Evolutionary conservation across 2,888 invertebrate genomes (phyloP).

Genomic region (Apamea monoglypha): DNA sequence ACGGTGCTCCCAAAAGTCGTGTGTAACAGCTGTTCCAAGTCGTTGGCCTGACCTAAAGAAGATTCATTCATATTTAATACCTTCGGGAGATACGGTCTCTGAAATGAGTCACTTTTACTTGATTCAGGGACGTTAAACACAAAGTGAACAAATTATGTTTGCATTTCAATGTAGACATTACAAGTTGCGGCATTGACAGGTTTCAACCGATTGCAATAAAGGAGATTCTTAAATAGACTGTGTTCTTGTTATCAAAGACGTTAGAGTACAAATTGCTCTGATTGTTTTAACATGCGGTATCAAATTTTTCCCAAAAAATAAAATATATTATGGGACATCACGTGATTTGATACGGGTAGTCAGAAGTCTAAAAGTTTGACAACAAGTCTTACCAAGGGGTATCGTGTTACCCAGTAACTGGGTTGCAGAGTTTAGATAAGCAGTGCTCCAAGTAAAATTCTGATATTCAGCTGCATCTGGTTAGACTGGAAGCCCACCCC

Average conservation of each 20-base stretch:
- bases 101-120: slow-evolving; percentile 54
- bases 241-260: background rate
- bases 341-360: background rate
- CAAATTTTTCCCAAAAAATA: background rate
- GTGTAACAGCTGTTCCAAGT: slow-evolving; percentile 54
- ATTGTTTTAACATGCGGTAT: background rate
- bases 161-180: slow-evolving; percentile 19
- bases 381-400: too few species aligned
- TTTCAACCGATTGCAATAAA: background rate
- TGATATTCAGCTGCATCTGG: too few species aligned
- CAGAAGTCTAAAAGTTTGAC: too few species aligned
- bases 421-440: too few species aligned
- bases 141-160: slow-evolving; percentile 43
- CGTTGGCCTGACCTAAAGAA: slow-evolving; percentile 66
- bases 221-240: background rate
- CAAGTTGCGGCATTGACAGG: too few species aligned
- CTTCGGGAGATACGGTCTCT: slow-evolving; percentile 49
- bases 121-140: slow-evolving; percentile 39
- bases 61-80: slow-evolving; percentile 68
- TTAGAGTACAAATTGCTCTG: background rate
- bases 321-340: background rate
- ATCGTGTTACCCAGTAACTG: too few species aligned
- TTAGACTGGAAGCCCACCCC: too few species aligned
- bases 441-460: too few species aligned
- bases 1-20: slow-evolving; percentile 34